These are phyloP conservation scores for Ivindomyrus marchei DNA, from an alignment of 2,113 vertebrate species.

Conservation along the genomic window DNA sequence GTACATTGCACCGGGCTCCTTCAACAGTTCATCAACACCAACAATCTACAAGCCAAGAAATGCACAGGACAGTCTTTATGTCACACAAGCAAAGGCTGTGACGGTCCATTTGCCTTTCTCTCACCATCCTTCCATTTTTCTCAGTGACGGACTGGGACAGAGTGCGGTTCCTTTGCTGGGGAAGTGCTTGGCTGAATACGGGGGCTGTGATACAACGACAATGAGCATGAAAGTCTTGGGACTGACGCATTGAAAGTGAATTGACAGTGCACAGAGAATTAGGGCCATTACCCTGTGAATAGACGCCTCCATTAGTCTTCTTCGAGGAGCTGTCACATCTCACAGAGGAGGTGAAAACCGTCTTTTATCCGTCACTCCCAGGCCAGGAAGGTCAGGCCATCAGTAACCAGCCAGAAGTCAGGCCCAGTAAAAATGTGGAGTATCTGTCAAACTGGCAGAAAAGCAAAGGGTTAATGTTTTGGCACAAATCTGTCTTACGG, in stretches of 20 bases:
- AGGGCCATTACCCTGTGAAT: slow-evolving; percentile 99
- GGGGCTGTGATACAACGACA: slow-evolving; percentile 75
- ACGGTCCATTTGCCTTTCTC: slow-evolving; percentile 32
- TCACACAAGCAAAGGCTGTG: neutral
- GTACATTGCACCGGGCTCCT: neutral
- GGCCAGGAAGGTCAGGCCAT: slow-evolving; percentile 87
- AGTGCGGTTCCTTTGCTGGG: slow-evolving; percentile 58
- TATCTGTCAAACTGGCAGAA: slow-evolving; percentile 80
- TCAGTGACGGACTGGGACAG: slow-evolving; percentile 33
- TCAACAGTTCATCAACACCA: neutral
- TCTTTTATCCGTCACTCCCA: slow-evolving; percentile 92
- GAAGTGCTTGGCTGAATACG: slow-evolving; percentile 76
- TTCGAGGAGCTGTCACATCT: slow-evolving; percentile 97
- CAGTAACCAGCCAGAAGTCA: slow-evolving; percentile 92
- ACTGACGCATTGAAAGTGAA: slow-evolving; percentile 85
- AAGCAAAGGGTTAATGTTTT: slow-evolving; percentile 53
- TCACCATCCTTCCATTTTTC: slow-evolving; percentile 52
- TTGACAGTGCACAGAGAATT: slow-evolving; percentile 88
- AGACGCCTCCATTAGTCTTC: slow-evolving; percentile 96
- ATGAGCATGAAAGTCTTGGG: slow-evolving; percentile 84
- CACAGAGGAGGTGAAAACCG: slow-evolving; percentile 97
- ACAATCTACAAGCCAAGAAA: neutral
- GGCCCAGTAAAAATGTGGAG: slow-evolving; percentile 78
- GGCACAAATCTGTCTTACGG: slow-evolving; percentile 58
- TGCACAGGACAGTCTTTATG: neutral